phyloP scores from a whole-genome alignment of 2,888 invertebrate genomes.

The Caenorhabditis macrosperma region DNA sequence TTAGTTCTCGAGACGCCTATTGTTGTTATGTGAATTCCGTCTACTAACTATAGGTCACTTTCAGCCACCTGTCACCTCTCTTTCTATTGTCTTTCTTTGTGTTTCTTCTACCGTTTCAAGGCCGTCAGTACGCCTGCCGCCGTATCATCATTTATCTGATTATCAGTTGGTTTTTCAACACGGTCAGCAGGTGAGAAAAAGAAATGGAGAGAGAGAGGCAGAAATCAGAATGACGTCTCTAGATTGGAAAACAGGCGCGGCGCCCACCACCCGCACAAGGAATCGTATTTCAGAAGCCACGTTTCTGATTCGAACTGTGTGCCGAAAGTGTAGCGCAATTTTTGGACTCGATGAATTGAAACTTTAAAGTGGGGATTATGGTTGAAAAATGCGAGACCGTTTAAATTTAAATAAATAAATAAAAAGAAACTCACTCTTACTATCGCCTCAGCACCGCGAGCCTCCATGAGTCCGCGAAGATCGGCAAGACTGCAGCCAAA shows the following conservation, averaged over 20 bases:
- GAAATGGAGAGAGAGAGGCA: slow-evolving; percentile 12
- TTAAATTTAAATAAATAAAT: too few species aligned
- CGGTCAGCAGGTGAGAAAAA: slow-evolving; percentile 39
- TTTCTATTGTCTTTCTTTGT: background rate
- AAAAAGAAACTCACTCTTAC: slow-evolving; percentile 85
- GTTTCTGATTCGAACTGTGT: too few species aligned
- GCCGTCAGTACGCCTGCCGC: background rate
- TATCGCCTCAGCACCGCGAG: slow-evolving; percentile 94
- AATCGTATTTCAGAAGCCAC: too few species aligned
- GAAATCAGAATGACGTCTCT: slow-evolving; percentile 46
- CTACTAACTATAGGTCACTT: slow-evolving; percentile 33
- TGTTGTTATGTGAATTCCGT: background rate
- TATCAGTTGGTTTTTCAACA: slow-evolving; percentile 16
- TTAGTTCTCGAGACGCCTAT: too few species aligned
- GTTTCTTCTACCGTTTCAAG: slow-evolving; percentile 15
- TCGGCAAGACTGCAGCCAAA: slow-evolving; percentile 87
- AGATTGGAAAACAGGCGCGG: slow-evolving; percentile 20
- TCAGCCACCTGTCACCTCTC: slow-evolving; percentile 23
- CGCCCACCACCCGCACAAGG: too few species aligned
- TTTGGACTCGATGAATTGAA: too few species aligned
- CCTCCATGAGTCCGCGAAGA: slow-evolving; percentile 98
- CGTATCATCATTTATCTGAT: slow-evolving; percentile 1
- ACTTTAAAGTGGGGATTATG: slow-evolving; percentile 1
- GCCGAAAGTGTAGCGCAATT: too few species aligned
- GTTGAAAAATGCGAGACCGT: background rate